Evolutionary conservation across 2,797 vertebrate species (phyloP).

Genomic region (Gallinago stenura): DNA sequence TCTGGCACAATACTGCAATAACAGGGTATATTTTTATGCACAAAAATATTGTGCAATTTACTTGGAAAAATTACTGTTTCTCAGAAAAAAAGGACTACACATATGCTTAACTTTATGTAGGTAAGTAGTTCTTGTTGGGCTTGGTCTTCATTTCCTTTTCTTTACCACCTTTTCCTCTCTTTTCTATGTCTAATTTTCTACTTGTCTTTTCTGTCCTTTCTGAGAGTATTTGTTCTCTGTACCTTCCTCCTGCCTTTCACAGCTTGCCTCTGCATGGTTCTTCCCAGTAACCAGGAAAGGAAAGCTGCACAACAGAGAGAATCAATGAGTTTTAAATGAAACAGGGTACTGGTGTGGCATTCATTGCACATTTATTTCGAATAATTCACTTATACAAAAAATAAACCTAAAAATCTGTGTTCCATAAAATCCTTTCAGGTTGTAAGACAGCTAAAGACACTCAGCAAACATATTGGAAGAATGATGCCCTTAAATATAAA

Average conservation of each 20-base stretch:
- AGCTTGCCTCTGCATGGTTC: not conserved
- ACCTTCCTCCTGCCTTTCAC: not conserved
- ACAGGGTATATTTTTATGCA: not conserved
- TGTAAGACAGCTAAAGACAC: not conserved
- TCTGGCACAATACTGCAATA: not conserved
- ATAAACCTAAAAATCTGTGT: not conserved
- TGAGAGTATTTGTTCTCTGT: not conserved
- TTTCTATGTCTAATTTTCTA: not conserved
- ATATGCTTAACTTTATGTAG: not conserved
- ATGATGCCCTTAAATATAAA: not conserved
- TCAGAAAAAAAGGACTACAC: not conserved
- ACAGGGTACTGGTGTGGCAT: not conserved
- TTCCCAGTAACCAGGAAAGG: not conserved
- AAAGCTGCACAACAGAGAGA: not conserved
- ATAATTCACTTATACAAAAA: not conserved
- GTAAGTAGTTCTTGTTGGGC: not conserved
- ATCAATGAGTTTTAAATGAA: not conserved
- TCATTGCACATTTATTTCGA: not conserved
- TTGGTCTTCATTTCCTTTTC: not conserved
- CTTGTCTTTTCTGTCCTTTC: not conserved
- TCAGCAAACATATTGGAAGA: not conserved
- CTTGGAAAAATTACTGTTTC: not conserved
- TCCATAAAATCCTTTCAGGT: not conserved
- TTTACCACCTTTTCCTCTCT: not conserved
- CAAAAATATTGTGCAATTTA: not conserved